These are phyloP conservation scores for Gnathonemus echidnorhynchus DNA, from an alignment of 2,113 vertebrate genomes.

Conservation along the genomic window DNA sequence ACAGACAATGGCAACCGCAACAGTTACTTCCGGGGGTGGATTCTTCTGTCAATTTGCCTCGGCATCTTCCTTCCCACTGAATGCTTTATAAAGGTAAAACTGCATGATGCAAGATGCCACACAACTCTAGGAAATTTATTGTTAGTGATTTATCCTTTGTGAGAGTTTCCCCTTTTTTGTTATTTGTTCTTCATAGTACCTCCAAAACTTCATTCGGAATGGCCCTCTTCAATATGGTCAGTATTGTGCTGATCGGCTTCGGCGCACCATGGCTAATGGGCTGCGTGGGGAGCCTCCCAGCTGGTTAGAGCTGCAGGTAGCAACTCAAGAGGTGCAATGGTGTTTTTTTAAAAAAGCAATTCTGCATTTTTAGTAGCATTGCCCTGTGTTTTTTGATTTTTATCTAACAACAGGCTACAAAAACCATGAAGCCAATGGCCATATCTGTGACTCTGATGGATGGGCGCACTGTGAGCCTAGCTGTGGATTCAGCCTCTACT, in stretches of 20 bases:
- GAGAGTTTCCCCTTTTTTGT: conserved; percentile 11
- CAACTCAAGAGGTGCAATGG: not conserved
- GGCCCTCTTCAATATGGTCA: conserved; percentile 64
- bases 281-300: conserved; percentile 73
- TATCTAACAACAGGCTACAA: conserved; percentile 64
- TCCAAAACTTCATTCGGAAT: conserved; percentile 71
- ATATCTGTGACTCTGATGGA: conserved; percentile 67
- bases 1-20: conserved; percentile 65
- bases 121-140: not conserved
- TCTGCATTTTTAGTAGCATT: not conserved
- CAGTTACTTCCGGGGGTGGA: conserved; percentile 77
- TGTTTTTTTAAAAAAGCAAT: not conserved
- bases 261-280: conserved; percentile 67
- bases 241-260: conserved; percentile 71
- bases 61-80: conserved; percentile 85
- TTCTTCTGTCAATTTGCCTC: conserved; percentile 80
- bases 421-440: conserved; percentile 63
- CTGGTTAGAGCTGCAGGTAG: conserved; percentile 82
- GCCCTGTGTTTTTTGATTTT: not conserved
- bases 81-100: conserved; percentile 67
- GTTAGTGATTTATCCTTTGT: not conserved
- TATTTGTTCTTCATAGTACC: conserved; percentile 57
- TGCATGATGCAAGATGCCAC: not conserved
- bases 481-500: conserved; percentile 75
- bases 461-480: conserved; percentile 55